phyloP scores from a whole-genome alignment of 2,888 invertebrate species.

The Agrochola lota region DNA sequence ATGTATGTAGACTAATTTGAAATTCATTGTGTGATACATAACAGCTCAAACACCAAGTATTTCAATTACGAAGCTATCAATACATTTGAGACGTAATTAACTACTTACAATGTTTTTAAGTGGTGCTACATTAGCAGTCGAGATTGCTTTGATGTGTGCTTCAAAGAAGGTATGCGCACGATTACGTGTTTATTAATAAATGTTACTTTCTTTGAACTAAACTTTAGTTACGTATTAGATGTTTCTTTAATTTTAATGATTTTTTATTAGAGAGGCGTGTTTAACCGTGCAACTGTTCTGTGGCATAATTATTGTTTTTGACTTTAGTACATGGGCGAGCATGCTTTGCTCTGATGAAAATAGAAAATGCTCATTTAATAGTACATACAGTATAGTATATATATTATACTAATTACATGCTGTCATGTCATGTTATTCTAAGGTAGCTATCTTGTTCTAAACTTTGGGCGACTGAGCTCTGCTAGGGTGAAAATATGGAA shows the following conservation, averaged over 20 bases:
- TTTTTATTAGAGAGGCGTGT: background rate
- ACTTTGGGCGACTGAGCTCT: too few relatives aligned
- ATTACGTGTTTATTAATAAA: constrained; percentile 40
- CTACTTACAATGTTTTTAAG: constrained; percentile 31
- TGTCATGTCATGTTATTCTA: too few relatives aligned
- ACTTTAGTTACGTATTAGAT: background rate
- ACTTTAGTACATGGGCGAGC: too few relatives aligned
- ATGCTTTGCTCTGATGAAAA: too few relatives aligned
- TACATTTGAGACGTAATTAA: constrained; percentile 32
- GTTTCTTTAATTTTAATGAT: background rate
- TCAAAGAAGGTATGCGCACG: constrained; percentile 47
- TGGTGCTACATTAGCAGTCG: constrained; percentile 34
- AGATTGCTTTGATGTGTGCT: constrained; percentile 50
- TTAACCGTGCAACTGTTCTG: background rate
- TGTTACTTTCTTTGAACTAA: constrained; percentile 25
- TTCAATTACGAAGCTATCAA: constrained; percentile 25
- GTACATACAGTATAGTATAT: too few relatives aligned
- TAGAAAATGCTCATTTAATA: too few relatives aligned
- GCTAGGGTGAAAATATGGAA: too few relatives aligned
- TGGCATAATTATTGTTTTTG: too few relatives aligned
- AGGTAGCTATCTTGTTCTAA: too few relatives aligned
- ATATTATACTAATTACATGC: too few relatives aligned
- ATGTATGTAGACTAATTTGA: too few relatives aligned
- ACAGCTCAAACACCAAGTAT: background rate
- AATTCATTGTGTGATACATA: background rate